phyloP scores from a whole-genome alignment of 2,888 invertebrate species.

The Lycocerus yunnanus region DNA sequence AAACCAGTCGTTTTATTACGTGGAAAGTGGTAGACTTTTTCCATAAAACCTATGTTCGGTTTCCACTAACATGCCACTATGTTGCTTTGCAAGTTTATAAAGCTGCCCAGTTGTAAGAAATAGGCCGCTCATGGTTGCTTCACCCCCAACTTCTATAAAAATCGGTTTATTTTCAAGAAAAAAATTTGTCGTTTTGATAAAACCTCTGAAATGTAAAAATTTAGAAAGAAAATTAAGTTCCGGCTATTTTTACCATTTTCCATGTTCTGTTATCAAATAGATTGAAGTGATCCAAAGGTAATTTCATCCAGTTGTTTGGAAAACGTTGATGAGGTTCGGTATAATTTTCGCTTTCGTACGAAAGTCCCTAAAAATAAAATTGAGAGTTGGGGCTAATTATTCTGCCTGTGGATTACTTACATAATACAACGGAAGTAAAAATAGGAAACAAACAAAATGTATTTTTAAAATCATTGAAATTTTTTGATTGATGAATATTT shows the following conservation, averaged over 20 bases:
- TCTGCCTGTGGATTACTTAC: too few relatives aligned
- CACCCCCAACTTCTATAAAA: conserved; percentile 74
- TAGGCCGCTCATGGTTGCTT: conserved; percentile 67
- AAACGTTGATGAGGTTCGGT: not conserved
- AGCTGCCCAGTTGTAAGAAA: conserved; percentile 66
- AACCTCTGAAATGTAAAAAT: conserved; percentile 56
- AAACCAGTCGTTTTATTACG: not conserved
- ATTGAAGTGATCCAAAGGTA: not conserved
- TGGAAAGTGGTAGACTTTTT: conserved; percentile 65
- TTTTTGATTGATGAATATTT: too few relatives aligned
- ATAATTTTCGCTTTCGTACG: not conserved
- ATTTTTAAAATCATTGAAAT: too few relatives aligned
- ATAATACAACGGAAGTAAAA: too few relatives aligned
- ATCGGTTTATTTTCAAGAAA: conserved; percentile 62
- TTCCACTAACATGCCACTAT: conserved; percentile 69
- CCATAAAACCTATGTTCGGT: conserved; percentile 87
- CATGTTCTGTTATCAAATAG: not conserved
- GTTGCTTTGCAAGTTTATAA: conserved; percentile 61
- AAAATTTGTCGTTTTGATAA: conserved; percentile 58
- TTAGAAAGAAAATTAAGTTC: not conserved
- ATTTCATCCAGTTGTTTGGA: not conserved
- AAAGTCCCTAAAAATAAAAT: not conserved
- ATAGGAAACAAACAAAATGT: too few relatives aligned
- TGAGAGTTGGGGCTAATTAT: not conserved
- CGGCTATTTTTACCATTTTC: not conserved